A percentile compares a stretch with the other conserved stretches of the same genome.
phyloP scores from a whole-genome alignment of 2,888 invertebrate species.

The Apodemia duryi region DNA sequence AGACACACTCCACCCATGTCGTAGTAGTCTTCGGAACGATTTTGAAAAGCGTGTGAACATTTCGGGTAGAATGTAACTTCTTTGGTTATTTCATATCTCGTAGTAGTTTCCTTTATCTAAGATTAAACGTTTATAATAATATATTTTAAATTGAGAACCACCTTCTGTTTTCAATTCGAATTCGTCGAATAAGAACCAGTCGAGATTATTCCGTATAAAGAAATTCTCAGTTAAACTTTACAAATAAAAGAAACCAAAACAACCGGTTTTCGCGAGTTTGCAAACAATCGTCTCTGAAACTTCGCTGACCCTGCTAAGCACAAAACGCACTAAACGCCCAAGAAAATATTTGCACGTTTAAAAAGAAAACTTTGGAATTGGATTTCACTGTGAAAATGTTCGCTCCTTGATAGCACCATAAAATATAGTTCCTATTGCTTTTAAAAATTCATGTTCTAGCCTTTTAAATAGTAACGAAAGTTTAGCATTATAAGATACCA shows the following conservation, averaged over 20 bases:
- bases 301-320: constrained; percentile 21
- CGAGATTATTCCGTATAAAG: neutral
- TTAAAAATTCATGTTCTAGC: neutral
- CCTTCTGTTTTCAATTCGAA: neutral
- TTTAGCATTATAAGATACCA: too few relatives aligned
- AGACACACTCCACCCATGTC: too few relatives aligned
- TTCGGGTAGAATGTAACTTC: too few relatives aligned
- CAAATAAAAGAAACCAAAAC: constrained; percentile 33
- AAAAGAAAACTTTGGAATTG: constrained; percentile 22
- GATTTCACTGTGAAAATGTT: constrained; percentile 19
- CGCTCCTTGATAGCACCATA: neutral
- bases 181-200: neutral
- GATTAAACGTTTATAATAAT: too few relatives aligned
- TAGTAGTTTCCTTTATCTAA: too few relatives aligned
- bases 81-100: too few relatives aligned
- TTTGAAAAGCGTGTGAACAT: too few relatives aligned
- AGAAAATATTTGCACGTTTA: constrained; percentile 28
- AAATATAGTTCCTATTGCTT: neutral
- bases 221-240: constrained; percentile 16
- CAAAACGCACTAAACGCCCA: constrained; percentile 28
- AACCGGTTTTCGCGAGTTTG: constrained; percentile 28
- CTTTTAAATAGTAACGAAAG: neutral
- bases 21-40: too few relatives aligned
- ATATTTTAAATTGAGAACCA: too few relatives aligned
- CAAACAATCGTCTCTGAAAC: constrained; percentile 31